These are phyloP conservation scores for Clarias laeviceps DNA, from an alignment of 2,797 vertebrate species.

Conservation along the genomic window DNA sequence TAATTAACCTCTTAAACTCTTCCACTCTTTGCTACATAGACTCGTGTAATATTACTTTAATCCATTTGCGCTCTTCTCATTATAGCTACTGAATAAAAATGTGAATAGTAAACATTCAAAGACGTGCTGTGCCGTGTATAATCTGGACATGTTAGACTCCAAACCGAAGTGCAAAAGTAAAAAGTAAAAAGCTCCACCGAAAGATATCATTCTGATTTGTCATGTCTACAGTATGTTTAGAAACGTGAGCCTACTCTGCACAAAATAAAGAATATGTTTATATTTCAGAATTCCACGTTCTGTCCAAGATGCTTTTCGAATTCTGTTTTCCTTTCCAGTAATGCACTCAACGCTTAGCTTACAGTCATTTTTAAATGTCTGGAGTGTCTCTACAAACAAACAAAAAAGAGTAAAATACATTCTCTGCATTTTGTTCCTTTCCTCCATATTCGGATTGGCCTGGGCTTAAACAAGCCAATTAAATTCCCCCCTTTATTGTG, in stretches of 20 bases:
- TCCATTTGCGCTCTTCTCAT: not conserved
- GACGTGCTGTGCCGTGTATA: not conserved
- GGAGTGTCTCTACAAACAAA: no score
- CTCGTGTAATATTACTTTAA: not conserved
- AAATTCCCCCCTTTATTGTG: no score
- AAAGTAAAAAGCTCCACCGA: not conserved
- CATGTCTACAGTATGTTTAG: no score
- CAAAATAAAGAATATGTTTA: not conserved
- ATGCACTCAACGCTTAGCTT: not conserved
- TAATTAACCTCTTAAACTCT: slow-evolving; percentile 11
- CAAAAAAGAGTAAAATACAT: no score
- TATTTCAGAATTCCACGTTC: not conserved
- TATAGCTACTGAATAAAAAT: not conserved
- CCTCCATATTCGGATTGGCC: no score
- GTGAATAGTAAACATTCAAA: not conserved
- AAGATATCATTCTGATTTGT: not conserved
- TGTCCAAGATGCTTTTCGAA: not conserved
- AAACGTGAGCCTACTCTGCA: not conserved
- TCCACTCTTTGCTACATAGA: not conserved
- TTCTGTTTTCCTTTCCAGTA: not conserved
- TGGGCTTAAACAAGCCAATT: no score
- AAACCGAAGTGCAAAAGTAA: not conserved
- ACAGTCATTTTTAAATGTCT: no score
- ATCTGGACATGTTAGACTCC: not conserved
- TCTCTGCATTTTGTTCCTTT: no score